Base-by-base conservation (phyloP, 2,888 invertebrate genomes). In the Xiphydria camelus region DNA sequence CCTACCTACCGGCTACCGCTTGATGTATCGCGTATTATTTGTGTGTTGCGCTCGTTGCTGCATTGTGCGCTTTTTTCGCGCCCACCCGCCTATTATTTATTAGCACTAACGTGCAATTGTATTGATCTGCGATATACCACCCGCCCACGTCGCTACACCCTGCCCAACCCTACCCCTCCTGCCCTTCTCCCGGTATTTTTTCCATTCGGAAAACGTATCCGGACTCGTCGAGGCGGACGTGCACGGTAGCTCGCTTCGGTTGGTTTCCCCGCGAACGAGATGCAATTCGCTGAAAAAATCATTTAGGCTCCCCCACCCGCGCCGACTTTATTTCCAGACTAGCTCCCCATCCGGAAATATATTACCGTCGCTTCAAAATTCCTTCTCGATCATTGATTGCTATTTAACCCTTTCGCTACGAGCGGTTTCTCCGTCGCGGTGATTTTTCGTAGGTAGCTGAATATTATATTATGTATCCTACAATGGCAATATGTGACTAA, bases 81-180 rank as follows among this genome's bases (percentile, higher is more conserved):
- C 68, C 73, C 72, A 67, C 73, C n/a, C 72, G 75, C 72, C 75
- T 75, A 75, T 75, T 73, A 75, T 75, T 75, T 75, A 75, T 75
- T 75, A 75, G 75, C 75, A 75, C 75, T 75, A 75, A 75, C 75
- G 73, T 73, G 73, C 75, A 74, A 75, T 75, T 74, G 75, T 75
- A 75, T 75, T 75, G 75, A 75, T 75, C 75, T 73, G 74, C 74
- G 68, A 73, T 73, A 73, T 70, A 72, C 68, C 73, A 70, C 62
- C 68, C 68, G 61, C 62, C 67, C 64, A 64, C 54, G 49, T 54
- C 53, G 53, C 56, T 51, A 39, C 58, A 57, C 54, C 47, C 45
- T 47, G 51, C 47, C 51, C 37, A 29, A 41, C 25, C 44, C 44
- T 19, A 47, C 57, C 62, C 62, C 66, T 64, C 64, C 65, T 64